phyloP scores from a whole-genome alignment of 2,797 vertebrate species.

The Fundulus diaphanus region DNA sequence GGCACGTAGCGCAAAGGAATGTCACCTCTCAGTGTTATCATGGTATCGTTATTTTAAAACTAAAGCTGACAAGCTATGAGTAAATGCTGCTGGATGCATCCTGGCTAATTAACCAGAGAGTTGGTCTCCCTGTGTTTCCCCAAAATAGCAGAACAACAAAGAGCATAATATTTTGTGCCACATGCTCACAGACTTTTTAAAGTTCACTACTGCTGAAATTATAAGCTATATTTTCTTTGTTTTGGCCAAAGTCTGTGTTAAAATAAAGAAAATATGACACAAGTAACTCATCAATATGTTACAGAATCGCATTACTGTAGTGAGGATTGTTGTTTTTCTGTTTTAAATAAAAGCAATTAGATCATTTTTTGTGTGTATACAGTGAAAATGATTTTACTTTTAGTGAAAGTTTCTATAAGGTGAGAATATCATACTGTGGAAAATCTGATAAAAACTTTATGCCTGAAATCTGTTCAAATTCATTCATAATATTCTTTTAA shows the following conservation, averaged over 20 bases:
- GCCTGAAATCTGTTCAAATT: slow-evolving; percentile 45
- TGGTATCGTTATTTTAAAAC: no score
- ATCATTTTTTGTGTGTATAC: background rate
- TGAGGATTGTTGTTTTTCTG: background rate
- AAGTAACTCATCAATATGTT: background rate
- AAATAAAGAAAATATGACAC: background rate
- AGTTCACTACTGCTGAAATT: background rate
- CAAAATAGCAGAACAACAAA: background rate
- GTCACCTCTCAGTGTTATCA: background rate
- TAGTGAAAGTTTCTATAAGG: background rate
- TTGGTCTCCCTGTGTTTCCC: background rate
- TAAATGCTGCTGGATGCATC: background rate
- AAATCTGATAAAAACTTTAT: slow-evolving; percentile 74
- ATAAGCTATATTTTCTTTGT: no score
- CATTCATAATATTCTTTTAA: background rate
- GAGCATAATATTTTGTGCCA: background rate
- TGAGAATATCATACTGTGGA: background rate
- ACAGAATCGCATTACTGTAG: background rate
- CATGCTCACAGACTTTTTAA: background rate
- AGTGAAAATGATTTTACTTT: background rate
- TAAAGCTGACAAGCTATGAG: background rate
- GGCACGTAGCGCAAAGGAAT: background rate
- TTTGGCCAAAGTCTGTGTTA: no score
- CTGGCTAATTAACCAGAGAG: background rate
- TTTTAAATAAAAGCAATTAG: background rate